Conservation (phyloP, 2,888 invertebrate species). For the Aporophyla nigra region DNA sequence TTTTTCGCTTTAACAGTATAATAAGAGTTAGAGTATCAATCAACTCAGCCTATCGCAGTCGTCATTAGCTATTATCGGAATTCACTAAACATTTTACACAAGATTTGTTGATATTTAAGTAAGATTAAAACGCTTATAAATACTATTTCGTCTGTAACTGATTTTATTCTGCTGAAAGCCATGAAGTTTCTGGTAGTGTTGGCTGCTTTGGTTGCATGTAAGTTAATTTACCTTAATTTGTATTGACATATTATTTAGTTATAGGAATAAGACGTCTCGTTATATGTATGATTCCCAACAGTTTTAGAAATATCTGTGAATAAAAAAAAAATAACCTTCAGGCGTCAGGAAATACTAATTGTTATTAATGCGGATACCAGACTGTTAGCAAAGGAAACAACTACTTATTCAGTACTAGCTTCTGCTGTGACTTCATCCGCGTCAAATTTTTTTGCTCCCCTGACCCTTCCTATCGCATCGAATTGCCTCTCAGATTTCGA, state of each 20-base stretch:
- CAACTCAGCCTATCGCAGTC: slow-evolving; percentile 16
- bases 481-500: too few relatives aligned
- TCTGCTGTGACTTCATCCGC: too few relatives aligned
- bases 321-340: background rate
- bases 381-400: background rate
- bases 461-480: too few relatives aligned
- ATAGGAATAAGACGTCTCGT: background rate
- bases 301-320: background rate
- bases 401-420: background rate
- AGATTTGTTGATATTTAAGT: slow-evolving; percentile 5
- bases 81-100: slow-evolving; percentile 9
- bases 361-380: background rate
- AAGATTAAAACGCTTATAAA: slow-evolving; percentile 37
- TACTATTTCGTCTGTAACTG: slow-evolving; percentile 17
- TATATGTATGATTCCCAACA: too few relatives aligned
- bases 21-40: background rate
- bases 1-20: background rate
- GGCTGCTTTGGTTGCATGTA: slow-evolving; percentile 42
- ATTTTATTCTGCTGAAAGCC: slow-evolving; percentile 25
- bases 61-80: slow-evolving; percentile 23
- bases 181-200: slow-evolving; percentile 51
- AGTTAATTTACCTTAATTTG: slow-evolving; percentile 14
- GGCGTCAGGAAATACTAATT: background rate
- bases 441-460: too few relatives aligned
- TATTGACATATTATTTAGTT: background rate